A percentile compares a stretch with the other conserved stretches of the same genome.
phyloP scores from a whole-genome alignment of 2,888 invertebrate species.

The Adineta ricciae region DNA sequence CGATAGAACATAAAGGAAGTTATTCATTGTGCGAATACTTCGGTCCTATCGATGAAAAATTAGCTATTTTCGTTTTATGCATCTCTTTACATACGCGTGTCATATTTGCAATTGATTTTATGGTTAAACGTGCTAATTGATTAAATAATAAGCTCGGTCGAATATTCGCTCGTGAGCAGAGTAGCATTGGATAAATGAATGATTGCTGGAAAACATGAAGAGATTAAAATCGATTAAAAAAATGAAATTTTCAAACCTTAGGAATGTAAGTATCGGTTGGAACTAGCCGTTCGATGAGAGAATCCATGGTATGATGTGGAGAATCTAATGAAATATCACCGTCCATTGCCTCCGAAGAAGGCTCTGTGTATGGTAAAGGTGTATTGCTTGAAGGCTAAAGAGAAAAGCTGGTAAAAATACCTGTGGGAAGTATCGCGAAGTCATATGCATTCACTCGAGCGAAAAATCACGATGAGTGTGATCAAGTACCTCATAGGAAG shows the following conservation, averaged over 20 bases:
- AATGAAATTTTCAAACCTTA: neutral
- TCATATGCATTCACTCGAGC: no score
- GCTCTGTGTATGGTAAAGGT: neutral
- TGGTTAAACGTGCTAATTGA: neutral
- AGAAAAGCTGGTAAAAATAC: neutral
- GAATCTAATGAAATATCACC: neutral
- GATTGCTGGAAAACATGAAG: neutral
- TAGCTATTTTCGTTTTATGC: neutral
- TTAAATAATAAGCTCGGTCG: constrained; percentile 12
- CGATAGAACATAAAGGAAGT: constrained; percentile 21
- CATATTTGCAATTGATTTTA: neutral
- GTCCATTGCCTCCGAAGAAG: neutral
- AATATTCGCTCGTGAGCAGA: neutral
- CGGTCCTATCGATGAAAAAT: neutral
- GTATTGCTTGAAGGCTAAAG: neutral
- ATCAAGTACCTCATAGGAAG: neutral
- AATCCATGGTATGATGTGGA: neutral
- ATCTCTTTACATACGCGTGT: neutral
- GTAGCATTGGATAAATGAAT: neutral
- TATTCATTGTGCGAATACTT: constrained; percentile 6
- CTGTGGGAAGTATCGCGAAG: neutral
- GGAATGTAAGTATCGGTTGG: neutral
- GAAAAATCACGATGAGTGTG: no score
- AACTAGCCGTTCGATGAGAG: neutral
- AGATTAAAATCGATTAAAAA: neutral